Evolutionary conservation across 2,888 invertebrate genomes (phyloP).

Genomic region (Agrochola circellaris): DNA sequence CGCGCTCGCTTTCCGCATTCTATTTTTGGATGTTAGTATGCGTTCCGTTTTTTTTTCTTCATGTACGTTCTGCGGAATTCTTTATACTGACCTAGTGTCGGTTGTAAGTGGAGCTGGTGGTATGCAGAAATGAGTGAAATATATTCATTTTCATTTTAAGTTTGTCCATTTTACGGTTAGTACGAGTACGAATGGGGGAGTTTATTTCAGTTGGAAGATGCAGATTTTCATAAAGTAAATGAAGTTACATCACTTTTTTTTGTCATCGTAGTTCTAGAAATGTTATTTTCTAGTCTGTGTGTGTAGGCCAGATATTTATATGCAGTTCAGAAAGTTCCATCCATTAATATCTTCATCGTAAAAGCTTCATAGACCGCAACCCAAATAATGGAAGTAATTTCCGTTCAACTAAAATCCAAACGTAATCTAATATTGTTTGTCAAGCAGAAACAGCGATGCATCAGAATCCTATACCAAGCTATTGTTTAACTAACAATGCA

Average conservation of each 20-base stretch:
- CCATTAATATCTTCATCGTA: neutral
- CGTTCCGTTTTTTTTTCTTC: slow-evolving; percentile 59
- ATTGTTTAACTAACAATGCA: neutral
- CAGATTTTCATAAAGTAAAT: slow-evolving; percentile 9
- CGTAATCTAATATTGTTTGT: neutral
- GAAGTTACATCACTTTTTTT: neutral
- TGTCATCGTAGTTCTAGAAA: neutral
- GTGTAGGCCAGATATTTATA: neutral
- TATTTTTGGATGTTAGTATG: slow-evolving; percentile 74
- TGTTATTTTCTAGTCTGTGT: no score
- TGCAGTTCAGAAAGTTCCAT: neutral
- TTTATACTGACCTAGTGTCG: slow-evolving; percentile 52
- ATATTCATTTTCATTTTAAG: slow-evolving; percentile 33
- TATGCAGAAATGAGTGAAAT: slow-evolving; percentile 10
- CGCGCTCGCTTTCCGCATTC: slow-evolving; percentile 75
- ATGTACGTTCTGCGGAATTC: slow-evolving; percentile 45
- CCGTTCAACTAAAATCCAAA: neutral
- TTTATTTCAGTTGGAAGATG: slow-evolving; percentile 29
- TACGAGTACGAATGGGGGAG: neutral
- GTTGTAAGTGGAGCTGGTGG: slow-evolving; percentile 28
- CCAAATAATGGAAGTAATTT: neutral
- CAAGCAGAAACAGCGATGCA: neutral
- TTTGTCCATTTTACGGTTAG: slow-evolving; percentile 17
- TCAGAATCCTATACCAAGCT: neutral
- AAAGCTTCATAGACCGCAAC: neutral